Conservation (phyloP, 2,113 vertebrate species). For the Gobiocypris rarus region DNA sequence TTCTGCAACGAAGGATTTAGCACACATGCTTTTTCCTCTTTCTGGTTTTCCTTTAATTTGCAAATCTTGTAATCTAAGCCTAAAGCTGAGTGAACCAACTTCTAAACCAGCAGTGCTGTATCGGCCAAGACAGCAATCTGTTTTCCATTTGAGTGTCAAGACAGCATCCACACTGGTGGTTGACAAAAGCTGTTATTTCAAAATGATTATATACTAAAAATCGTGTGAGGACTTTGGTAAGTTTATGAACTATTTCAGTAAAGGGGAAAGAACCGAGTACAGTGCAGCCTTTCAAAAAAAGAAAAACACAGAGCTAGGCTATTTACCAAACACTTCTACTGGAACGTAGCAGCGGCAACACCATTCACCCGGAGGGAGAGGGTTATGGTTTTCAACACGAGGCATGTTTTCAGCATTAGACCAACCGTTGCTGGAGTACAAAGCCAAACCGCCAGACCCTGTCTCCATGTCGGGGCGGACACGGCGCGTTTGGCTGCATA, state of each 20-base stretch:
- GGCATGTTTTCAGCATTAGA: constrained; percentile 77
- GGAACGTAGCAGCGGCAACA: constrained; percentile 56
- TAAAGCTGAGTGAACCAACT: constrained; percentile 86
- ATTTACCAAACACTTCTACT: constrained; percentile 74
- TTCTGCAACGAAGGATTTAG: constrained; percentile 77
- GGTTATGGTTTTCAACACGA: constrained; percentile 74
- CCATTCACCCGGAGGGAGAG: constrained; percentile 75
- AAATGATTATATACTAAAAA: constrained; percentile 87
- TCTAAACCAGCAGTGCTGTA: constrained; percentile 82
- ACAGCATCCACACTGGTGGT: constrained; percentile 89
- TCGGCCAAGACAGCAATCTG: constrained; percentile 90
- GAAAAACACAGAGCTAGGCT: constrained; percentile 61
- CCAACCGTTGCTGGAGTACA: constrained; percentile 63
- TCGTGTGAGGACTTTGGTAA: constrained; percentile 76
- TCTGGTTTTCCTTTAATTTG: constrained; percentile 94
- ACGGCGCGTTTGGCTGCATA: constrained; percentile 45
- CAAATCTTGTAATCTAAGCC: constrained; percentile 97
- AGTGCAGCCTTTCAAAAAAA: constrained; percentile 18
- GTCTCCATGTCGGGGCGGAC: constrained; percentile 69
- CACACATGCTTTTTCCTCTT: constrained; percentile 83
- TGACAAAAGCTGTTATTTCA: constrained; percentile 89
- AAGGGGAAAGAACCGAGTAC: constrained; percentile 67
- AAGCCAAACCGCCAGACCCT: constrained; percentile 70
- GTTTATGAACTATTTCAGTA: constrained; percentile 79
- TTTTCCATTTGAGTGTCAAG: constrained; percentile 96